Percentiles rank a stretch among this genome's conserved stretches.
Evolutionary conservation across 1,140 invertebrate genomes (phyloP).

Genomic region (Heliconius congener): DNA sequence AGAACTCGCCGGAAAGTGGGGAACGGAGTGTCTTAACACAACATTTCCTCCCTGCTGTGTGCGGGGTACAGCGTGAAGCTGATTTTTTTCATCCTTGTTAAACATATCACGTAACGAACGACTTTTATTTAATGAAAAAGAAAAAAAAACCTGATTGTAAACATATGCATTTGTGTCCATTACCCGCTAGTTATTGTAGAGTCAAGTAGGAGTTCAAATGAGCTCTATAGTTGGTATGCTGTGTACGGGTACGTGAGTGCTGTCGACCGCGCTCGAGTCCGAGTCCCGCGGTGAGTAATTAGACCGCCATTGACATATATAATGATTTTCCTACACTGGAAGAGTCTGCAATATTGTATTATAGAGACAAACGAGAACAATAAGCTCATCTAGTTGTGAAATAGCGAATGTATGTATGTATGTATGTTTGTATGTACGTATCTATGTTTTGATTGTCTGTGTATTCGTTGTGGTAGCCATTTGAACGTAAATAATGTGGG

Average conservation of each 20-base stretch:
- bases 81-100: background rate
- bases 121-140: background rate
- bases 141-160: background rate
- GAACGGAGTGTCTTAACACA: too few relatives aligned
- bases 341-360: slow-evolving; percentile 17
- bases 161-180: background rate
- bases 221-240: slow-evolving; percentile 59
- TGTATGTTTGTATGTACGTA: background rate
- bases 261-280: slow-evolving; percentile 59
- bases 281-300: slow-evolving; percentile 37
- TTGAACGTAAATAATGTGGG: background rate
- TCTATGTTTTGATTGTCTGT: background rate
- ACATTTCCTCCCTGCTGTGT: too few relatives aligned
- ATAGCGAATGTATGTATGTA: background rate
- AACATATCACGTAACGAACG: background rate
- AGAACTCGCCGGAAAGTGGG: too few relatives aligned
- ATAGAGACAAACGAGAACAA: slow-evolving; percentile 14
- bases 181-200: background rate
- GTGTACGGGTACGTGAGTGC: slow-evolving; percentile 55
- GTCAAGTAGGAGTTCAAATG: slow-evolving; percentile 19
- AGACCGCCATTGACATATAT: slow-evolving; percentile 33
- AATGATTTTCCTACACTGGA: slow-evolving; percentile 14
- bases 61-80: too few relatives aligned
- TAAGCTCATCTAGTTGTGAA: slow-evolving; percentile 7
- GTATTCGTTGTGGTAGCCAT: background rate